Conservation (phyloP, 2,797 vertebrate genomes). For the Lophotriccus pileatus region DNA sequence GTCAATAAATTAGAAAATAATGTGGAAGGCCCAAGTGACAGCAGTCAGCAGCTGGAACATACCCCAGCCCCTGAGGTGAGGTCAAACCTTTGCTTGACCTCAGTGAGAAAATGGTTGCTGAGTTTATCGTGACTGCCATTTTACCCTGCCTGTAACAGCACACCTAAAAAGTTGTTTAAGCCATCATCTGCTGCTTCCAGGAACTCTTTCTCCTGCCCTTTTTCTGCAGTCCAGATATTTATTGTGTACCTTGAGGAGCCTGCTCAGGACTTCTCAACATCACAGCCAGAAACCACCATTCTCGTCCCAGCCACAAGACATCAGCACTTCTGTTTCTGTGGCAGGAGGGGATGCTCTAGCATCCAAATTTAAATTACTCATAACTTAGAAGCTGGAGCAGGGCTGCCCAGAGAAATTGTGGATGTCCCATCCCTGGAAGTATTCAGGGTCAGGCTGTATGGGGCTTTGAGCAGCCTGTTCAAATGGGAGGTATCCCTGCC, state of each 20-base stretch:
- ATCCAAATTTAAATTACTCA: neutral
- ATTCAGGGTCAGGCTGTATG: neutral
- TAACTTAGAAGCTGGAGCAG: neutral
- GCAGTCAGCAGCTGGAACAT: neutral
- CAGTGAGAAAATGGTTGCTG: neutral
- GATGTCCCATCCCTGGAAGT: neutral
- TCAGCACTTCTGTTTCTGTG: accelerated
- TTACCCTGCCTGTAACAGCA: neutral
- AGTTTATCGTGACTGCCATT: neutral
- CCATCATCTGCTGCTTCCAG: neutral
- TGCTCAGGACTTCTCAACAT: neutral
- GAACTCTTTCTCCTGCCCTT: neutral
- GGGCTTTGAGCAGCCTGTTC: neutral
- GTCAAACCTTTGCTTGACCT: neutral
- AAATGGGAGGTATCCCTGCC: neutral
- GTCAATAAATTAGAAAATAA: neutral
- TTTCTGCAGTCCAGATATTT: neutral
- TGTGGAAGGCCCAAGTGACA: neutral
- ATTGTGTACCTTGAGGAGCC: neutral
- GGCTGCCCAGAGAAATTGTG: neutral
- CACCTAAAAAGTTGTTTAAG: neutral
- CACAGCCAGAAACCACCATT: neutral
- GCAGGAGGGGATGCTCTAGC: neutral
- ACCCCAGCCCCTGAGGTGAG: neutral
- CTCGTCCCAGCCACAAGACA: neutral